Evolutionary conservation across 1,140 invertebrate species (phyloP).

Genomic region (Temnothorax nylanderi): DNA sequence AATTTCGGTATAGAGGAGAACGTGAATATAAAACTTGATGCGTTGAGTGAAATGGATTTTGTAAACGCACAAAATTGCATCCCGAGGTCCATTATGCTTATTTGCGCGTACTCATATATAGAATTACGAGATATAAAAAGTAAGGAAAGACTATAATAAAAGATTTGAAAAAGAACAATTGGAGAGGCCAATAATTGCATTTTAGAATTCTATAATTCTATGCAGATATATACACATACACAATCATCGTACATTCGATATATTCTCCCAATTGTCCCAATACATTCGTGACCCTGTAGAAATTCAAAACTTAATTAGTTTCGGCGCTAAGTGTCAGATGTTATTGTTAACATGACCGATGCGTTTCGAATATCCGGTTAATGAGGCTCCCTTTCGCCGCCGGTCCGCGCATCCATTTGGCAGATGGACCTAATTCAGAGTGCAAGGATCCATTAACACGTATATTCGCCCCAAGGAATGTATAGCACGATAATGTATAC

Average conservation of each 20-base stretch:
- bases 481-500: slow-evolving; percentile 62
- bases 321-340: slow-evolving; percentile 37
- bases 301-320: slow-evolving; percentile 45
- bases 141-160: neutral
- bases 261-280: neutral
- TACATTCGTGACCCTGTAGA: neutral
- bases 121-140: slow-evolving; percentile 12
- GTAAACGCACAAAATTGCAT: slow-evolving; percentile 44
- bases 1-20: slow-evolving; percentile 30
- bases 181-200: neutral
- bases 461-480: slow-evolving; percentile 74
- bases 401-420: slow-evolving; percentile 66
- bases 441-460: slow-evolving; percentile 72
- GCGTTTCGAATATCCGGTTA: slow-evolving; percentile 50
- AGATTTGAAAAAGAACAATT: neutral
- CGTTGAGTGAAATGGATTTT: slow-evolving; percentile 48
- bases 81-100: slow-evolving; percentile 35
- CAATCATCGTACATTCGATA: neutral
- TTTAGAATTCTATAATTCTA: slow-evolving; percentile 13
- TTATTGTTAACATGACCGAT: slow-evolving; percentile 62
- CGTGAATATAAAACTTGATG: slow-evolving; percentile 34
- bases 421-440: slow-evolving; percentile 72
- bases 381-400: slow-evolving; percentile 64
- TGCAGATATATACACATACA: neutral
- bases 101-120: slow-evolving; percentile 29